Evolutionary conservation across 2,113 vertebrate genomes (phyloP).

Genomic region (Ivindomyrus marchei): DNA sequence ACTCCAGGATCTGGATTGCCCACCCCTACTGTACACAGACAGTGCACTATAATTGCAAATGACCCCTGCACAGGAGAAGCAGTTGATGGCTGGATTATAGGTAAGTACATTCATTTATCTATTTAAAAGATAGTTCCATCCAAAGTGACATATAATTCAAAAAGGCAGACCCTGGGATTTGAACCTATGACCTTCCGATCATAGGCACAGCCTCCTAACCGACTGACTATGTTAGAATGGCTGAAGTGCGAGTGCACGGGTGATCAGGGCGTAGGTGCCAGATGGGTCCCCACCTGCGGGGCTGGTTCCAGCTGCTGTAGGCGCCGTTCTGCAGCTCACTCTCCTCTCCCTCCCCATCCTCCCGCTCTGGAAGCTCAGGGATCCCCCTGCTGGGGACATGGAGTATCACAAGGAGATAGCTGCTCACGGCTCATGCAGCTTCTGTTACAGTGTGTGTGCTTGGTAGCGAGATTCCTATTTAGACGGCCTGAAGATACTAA

Average conservation of each 20-base stretch:
- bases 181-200: background rate
- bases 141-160: background rate
- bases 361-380: constrained; percentile 83
- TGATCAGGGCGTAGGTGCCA: background rate
- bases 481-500: background rate
- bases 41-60: background rate
- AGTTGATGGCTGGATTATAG: background rate
- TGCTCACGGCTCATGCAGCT: background rate
- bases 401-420: background rate
- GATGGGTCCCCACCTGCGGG: constrained; percentile 70
- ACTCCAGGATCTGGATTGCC: background rate
- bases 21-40: background rate
- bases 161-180: background rate
- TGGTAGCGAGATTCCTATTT: background rate
- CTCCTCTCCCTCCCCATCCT: constrained; percentile 96
- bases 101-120: background rate
- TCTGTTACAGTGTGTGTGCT: background rate
- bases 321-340: constrained; percentile 74
- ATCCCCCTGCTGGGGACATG: constrained; percentile 52
- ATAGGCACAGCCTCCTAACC: background rate
- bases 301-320: constrained; percentile 85
- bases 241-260: background rate
- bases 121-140: background rate
- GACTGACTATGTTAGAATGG: background rate
- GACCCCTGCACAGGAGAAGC: background rate